Evolutionary conservation across 2,888 invertebrate species (phyloP), one percentile per base, ranked within the genome.

Genomic region (Tillus elongatus): DNA sequence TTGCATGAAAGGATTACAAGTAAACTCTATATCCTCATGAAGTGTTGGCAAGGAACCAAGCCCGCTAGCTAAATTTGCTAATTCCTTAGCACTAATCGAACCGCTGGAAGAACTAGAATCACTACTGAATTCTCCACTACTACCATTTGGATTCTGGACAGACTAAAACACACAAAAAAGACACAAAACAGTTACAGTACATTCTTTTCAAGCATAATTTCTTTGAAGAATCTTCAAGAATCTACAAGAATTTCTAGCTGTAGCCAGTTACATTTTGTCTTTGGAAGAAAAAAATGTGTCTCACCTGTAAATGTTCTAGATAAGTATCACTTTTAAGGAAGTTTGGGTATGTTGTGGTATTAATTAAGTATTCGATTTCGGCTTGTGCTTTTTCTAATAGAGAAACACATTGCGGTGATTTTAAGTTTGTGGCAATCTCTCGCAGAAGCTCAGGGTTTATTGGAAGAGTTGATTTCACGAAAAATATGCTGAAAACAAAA

Each of bases 251-350:
- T 19, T 19, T 19, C n/a, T 19, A 6, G n/a, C 24, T 19, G n/a
- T 19, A 19, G 24, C 24, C 24, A 19, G 6, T n/a, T 19, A n/a
- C n/a, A n/a, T n/a, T n/a, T n/a, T n/a, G n/a, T n/a, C n/a, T 12
- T 32, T 13, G 15, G 32, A 37, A 26, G 4, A 8, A 30, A 11
- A 33, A 56, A 56, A 40, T 54, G 8, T 8, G 12, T 72, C 75
- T 69, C 69, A 81, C 69, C 70, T 82, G 76, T 68, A 87, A 79
- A 68, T 85, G 82, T 61, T 80, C 75, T 57, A 93, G 79, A 73
- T 93, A 95, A 66, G 87, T 77, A 57, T 93, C 92, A 53, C 92
- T 92, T 53, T 83, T 83, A 47, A 96, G 75, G 69, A 96, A 96
- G 66, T 88, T 83, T 40, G 86, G 87, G 71, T 95, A 95, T 43